Evolutionary conservation across 2,113 vertebrate genomes (phyloP), one percentile per base, ranked within the genome.

Genomic region (Otocyon megalotis): DNA sequence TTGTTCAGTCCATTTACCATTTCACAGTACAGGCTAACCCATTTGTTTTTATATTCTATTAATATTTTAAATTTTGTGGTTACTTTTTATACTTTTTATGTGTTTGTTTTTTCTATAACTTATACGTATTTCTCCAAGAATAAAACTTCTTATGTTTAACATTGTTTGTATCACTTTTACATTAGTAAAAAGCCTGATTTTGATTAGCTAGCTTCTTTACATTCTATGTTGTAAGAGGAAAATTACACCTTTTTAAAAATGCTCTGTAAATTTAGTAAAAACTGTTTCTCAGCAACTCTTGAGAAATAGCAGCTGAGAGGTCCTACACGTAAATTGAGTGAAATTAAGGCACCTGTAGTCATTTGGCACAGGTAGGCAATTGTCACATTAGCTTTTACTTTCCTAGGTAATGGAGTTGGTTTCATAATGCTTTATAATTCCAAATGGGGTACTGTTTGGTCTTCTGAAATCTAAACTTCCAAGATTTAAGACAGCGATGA

Each of bases 401-500:
- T 56, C 60, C 74, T 72, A 37, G 72, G 88, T 62, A n/a, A 88
- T 84, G 89, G 94, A 65, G 56, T n/a, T 26, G n/a, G 37, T 88
- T 91, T 50, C 69, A 11, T 17, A 92, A 87, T 30, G 24, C 37
- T 67, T 65, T 88, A 4, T 19, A 50, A 88, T 85, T 91, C 69
- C 30, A 48, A 58, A 30, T 15, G 8, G 6, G 79, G 35, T 30
- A 56, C 77, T 91, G 63, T 84, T 96, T 81, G 89, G 62, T 91
- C 84, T 93, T 65, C 53, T 60, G 53, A 53, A 91, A 77, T 77
- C 86, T 81, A 86, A 93, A 93, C 86, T 63, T 60, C 17, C 16
- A 81, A 85, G 82, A 81, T 58, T 69, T 80, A 84, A 96, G 81
- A 81, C 81, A 58, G 58, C 82, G 77, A 88, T 88, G 77, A 91